phyloP scores from a whole-genome alignment of 2,888 invertebrate genomes.

The Pteria penguin region DNA sequence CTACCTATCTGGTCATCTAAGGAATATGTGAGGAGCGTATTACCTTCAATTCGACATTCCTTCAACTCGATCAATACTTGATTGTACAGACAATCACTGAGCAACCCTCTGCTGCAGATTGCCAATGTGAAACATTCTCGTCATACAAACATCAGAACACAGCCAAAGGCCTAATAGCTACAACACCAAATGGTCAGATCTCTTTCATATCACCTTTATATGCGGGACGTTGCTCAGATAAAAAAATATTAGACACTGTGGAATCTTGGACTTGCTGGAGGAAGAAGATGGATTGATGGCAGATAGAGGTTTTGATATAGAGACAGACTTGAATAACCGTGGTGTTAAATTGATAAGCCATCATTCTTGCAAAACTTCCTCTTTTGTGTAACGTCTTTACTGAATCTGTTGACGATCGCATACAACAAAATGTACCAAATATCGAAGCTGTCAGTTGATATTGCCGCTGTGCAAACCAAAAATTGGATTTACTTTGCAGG shows the following conservation, averaged over 20 bases:
- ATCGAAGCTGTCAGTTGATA: too few relatives aligned
- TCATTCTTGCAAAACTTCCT: too few relatives aligned
- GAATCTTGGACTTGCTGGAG: conserved; percentile 13
- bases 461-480: too few relatives aligned
- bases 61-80: too few relatives aligned
- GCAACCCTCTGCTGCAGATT: conserved; percentile 19
- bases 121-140: conserved; percentile 29
- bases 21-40: too few relatives aligned
- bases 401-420: too few relatives aligned
- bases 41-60: too few relatives aligned
- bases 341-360: not conserved
- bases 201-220: conserved; percentile 36
- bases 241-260: conserved; percentile 35
- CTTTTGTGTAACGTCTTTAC: too few relatives aligned
- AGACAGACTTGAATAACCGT: not conserved
- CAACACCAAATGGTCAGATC: conserved; percentile 29
- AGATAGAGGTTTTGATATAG: conserved; percentile 17
- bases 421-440: too few relatives aligned
- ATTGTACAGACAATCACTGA: too few relatives aligned
- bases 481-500: too few relatives aligned
- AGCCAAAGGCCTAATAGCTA: conserved; percentile 29
- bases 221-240: conserved; percentile 31
- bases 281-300: conserved; percentile 17
- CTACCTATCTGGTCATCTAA: too few relatives aligned
- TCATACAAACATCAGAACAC: conserved; percentile 37